phyloP scores from a whole-genome alignment of 2,113 vertebrate species.

The Oreamnos americanus region DNA sequence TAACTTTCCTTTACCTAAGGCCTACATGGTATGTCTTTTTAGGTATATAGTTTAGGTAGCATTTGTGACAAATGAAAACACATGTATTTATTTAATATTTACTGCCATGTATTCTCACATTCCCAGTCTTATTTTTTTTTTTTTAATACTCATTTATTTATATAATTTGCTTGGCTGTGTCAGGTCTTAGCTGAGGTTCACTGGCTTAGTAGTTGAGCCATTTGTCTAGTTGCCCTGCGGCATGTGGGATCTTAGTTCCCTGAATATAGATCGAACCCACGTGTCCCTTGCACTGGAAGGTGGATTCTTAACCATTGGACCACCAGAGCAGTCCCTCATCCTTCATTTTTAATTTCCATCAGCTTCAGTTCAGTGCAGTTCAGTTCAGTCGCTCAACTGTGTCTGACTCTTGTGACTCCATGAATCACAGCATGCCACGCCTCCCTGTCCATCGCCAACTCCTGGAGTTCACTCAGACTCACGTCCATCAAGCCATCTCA shows the following conservation, averaged over 20 bases:
- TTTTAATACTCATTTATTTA: background rate
- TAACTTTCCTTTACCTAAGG: background rate
- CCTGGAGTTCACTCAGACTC: too few relatives aligned
- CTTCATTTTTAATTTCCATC: background rate
- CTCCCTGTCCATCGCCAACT: too few relatives aligned
- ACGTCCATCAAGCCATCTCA: too few relatives aligned
- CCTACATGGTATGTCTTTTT: background rate
- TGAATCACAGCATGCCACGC: too few relatives aligned
- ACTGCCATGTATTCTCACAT: background rate
- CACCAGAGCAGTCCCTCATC: background rate
- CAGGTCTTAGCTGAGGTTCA: background rate
- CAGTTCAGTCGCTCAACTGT: too few relatives aligned
- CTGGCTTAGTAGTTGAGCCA: background rate
- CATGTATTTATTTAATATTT: background rate
- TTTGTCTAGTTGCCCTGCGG: background rate
- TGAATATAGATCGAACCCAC: background rate
- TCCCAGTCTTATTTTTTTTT: background rate
- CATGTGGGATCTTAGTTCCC: background rate
- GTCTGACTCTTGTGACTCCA: too few relatives aligned
- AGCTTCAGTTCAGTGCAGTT: background rate
- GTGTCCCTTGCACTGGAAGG: background rate
- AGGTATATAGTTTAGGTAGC: background rate
- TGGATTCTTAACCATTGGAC: background rate
- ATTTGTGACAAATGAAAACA: background rate
- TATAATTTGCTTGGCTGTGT: background rate